phyloP scores from a whole-genome alignment of 2,888 invertebrate species.

The Campoletis raptor region DNA sequence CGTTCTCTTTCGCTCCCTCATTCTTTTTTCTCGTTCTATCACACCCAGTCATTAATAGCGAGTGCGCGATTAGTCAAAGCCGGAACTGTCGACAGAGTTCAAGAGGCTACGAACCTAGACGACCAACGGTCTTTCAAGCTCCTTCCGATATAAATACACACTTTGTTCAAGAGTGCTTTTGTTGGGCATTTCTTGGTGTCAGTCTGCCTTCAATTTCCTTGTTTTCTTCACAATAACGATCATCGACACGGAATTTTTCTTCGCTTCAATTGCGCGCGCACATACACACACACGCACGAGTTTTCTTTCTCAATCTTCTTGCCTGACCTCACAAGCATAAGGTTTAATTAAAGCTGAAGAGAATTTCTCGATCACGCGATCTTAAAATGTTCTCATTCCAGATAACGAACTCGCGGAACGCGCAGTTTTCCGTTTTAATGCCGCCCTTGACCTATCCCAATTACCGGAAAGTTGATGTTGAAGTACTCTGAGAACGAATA shows the following conservation, averaged over 20 bases:
- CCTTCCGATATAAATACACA: constrained; percentile 50
- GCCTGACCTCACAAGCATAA: constrained; percentile 3
- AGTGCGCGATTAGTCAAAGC: constrained; percentile 75
- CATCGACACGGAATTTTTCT: constrained; percentile 35
- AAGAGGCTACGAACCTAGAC: constrained; percentile 74
- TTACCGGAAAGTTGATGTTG: constrained; percentile 50
- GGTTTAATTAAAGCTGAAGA: constrained; percentile 47
- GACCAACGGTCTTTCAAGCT: constrained; percentile 52
- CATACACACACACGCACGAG: too few species aligned
- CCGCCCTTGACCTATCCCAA: constrained; percentile 73
- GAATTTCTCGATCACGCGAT: constrained; percentile 56
- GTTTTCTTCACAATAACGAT: constrained; percentile 50
- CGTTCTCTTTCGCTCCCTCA: not conserved
- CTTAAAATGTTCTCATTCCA: constrained; percentile 22
- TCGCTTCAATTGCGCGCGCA: constrained; percentile 34
- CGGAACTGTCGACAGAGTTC: constrained; percentile 75
- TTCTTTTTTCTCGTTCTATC: constrained; percentile 49
- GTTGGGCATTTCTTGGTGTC: not conserved
- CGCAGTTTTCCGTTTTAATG: constrained; percentile 18
- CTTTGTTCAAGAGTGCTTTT: not conserved
- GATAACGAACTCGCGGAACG: constrained; percentile 63
- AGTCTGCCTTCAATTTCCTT: constrained; percentile 34
- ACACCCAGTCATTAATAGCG: constrained; percentile 65
- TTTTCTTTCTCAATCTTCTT: not conserved
- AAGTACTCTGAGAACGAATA: not conserved